Percentiles rank a stretch among this genome's conserved stretches.
phyloP scores from a whole-genome alignment of 2,113 vertebrate genomes.

The Sula dactylatra region DNA sequence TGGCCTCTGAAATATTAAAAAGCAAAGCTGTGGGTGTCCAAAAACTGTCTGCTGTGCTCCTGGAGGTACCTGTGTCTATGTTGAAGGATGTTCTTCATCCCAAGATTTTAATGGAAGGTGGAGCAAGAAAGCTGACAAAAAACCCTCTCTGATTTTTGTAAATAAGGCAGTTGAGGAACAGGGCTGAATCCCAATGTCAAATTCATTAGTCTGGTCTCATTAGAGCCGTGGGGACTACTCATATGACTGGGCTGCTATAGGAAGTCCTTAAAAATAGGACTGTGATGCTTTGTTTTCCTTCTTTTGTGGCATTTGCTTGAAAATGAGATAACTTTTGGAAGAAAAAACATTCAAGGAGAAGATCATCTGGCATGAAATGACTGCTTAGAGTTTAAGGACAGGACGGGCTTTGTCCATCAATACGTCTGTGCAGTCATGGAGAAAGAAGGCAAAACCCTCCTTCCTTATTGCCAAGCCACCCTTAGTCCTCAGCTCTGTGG shows the following conservation, averaged over 20 bases:
- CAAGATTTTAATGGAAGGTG: not conserved
- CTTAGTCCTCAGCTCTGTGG: not conserved
- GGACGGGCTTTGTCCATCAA: not conserved
- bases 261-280: not conserved
- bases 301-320: not conserved
- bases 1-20: not conserved
- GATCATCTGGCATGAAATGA: not conserved
- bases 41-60: not conserved
- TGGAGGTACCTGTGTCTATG: not conserved
- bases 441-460: not conserved
- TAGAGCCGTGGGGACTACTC: not conserved
- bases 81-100: constrained; percentile 1
- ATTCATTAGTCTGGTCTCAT: not conserved
- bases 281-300: not conserved
- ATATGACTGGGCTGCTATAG: not conserved
- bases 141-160: not conserved
- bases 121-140: not conserved
- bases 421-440: not conserved
- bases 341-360: not conserved
- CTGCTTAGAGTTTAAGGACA: not conserved
- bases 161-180: not conserved
- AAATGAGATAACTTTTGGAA: not conserved
- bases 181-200: not conserved
- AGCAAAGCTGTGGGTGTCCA: not conserved
- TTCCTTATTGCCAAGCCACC: not conserved